These are phyloP conservation scores for Harpegnathos saltator DNA, from an alignment of 1,140 invertebrate genomes.

Conservation along the genomic window DNA sequence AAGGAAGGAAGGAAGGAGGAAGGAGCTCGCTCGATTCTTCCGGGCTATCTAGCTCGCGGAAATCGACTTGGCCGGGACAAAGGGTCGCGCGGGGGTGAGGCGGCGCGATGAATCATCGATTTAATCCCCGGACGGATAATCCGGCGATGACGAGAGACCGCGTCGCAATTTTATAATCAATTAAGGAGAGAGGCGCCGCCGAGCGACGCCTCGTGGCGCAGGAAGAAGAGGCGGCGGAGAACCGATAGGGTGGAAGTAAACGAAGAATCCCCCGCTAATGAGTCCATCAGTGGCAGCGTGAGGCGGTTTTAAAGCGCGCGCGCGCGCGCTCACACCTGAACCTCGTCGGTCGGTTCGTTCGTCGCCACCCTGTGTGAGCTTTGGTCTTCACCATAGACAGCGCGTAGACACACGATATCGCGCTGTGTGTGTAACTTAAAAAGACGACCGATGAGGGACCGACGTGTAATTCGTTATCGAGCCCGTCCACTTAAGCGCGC, in stretches of 20 bases:
- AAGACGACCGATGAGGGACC: slow-evolving; percentile 34
- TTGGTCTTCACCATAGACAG: neutral
- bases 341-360: neutral
- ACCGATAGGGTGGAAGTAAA: slow-evolving; percentile 41
- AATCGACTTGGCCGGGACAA: slow-evolving; percentile 52
- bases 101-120: slow-evolving; percentile 45
- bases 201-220: slow-evolving; percentile 1
- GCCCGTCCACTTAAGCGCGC: neutral
- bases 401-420: slow-evolving; percentile 18
- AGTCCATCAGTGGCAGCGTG: slow-evolving; percentile 46
- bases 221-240: neutral
- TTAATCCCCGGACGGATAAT: slow-evolving; percentile 56
- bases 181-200: slow-evolving; percentile 39
- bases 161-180: slow-evolving; percentile 62
- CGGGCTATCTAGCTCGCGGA: slow-evolving; percentile 38
- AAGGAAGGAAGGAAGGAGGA: neutral
- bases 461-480: slow-evolving; percentile 11
- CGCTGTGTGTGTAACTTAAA: slow-evolving; percentile 38
- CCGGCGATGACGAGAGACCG: slow-evolving; percentile 45
- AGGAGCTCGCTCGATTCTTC: slow-evolving; percentile 16
- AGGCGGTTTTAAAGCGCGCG: slow-evolving; percentile 43
- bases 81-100: neutral
- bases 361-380: neutral
- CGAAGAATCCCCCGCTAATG: slow-evolving; percentile 63
- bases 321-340: slow-evolving; percentile 19